These are phyloP conservation scores for Epirrhoe alternata DNA, from an alignment of 2,888 invertebrate species.

Conservation along the genomic window DNA sequence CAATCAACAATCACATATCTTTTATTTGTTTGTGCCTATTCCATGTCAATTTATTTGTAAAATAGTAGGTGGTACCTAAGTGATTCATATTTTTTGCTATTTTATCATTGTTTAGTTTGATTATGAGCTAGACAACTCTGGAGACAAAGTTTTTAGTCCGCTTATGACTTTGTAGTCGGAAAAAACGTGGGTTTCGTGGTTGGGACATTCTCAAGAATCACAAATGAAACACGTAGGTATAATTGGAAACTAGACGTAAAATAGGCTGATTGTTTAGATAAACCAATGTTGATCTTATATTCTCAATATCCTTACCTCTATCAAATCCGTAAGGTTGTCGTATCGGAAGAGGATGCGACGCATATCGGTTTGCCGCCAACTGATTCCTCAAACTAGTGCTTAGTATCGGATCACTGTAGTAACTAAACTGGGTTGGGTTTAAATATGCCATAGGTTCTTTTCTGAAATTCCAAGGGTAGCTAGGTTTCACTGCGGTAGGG, in stretches of 20 bases:
- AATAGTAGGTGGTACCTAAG: too few species aligned
- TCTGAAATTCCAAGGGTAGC: constrained; percentile 63
- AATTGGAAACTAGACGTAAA: too few species aligned
- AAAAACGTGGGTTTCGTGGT: too few species aligned
- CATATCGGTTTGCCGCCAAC: constrained; percentile 66
- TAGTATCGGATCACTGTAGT: constrained; percentile 70
- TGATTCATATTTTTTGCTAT: too few species aligned
- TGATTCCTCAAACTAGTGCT: constrained; percentile 69
- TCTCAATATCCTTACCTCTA: constrained; percentile 62
- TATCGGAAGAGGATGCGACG: constrained; percentile 63
- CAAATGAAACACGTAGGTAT: too few species aligned
- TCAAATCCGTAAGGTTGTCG: constrained; percentile 72
- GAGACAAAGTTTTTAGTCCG: too few species aligned
- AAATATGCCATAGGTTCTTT: constrained; percentile 56
- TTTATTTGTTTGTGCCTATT: constrained; percentile 29
- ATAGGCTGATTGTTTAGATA: too few species aligned
- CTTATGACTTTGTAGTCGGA: too few species aligned
- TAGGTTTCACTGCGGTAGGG: constrained; percentile 70
- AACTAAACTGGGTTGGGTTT: constrained; percentile 59
- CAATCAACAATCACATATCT: constrained; percentile 20
- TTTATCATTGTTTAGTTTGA: too few species aligned
- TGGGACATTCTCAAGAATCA: too few species aligned
- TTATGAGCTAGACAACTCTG: too few species aligned
- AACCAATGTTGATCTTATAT: too few species aligned
- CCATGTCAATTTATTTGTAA: not conserved